These are phyloP conservation scores for Mustela nigripes DNA, from an alignment of 2,113 vertebrate genomes.

Conservation along the genomic window DNA sequence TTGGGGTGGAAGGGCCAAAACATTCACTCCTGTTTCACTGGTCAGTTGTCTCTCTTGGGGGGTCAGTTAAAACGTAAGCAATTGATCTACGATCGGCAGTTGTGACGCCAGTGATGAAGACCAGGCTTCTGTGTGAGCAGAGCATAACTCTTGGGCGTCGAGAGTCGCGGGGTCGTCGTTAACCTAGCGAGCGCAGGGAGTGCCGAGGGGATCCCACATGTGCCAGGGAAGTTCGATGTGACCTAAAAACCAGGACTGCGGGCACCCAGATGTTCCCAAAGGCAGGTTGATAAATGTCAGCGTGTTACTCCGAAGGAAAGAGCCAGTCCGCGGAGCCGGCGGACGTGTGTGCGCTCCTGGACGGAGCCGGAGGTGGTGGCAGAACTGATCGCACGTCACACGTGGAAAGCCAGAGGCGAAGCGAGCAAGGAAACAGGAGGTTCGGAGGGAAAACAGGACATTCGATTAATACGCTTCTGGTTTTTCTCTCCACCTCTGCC, in stretches of 20 bases:
- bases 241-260: neutral
- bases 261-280: neutral
- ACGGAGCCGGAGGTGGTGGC: neutral
- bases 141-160: accelerated
- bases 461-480: neutral
- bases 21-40: neutral
- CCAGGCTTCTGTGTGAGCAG: too few species aligned
- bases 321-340: neutral
- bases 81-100: neutral
- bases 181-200: neutral
- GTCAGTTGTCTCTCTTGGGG: neutral
- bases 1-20: neutral
- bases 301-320: neutral
- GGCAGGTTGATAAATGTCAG: too few species aligned
- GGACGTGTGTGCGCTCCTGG: neutral
- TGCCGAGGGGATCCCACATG: accelerated
- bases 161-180: accelerated
- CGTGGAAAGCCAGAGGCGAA: neutral
- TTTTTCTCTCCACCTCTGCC: neutral
- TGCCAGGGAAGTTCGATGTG: neutral
- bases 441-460: neutral
- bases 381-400: neutral
- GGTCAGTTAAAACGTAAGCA: neutral
- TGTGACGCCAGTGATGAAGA: neutral
- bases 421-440: neutral